Evolutionary conservation across 2,888 invertebrate species (phyloP).

Genomic region (Danaus chrysippus): DNA sequence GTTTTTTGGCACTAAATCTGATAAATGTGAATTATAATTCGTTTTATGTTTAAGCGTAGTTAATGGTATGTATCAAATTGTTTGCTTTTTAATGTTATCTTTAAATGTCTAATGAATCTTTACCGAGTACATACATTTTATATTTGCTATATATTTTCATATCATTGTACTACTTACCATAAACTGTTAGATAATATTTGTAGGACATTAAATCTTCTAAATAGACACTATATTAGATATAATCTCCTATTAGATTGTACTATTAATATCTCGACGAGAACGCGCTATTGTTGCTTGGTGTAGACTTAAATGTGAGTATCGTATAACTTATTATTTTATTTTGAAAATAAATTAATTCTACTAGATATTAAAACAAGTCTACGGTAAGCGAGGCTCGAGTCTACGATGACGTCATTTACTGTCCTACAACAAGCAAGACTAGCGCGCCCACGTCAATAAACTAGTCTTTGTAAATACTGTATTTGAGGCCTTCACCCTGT

Average conservation of each 20-base stretch:
- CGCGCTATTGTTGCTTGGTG: background rate
- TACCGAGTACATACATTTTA: too few relatives aligned
- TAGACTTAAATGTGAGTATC: background rate
- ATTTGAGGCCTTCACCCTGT: conserved; percentile 71
- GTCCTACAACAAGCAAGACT: background rate
- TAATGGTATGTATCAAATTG: background rate
- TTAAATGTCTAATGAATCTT: background rate
- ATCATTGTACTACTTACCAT: background rate
- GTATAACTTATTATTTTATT: background rate
- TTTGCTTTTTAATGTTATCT: background rate
- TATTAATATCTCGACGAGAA: conserved; percentile 22
- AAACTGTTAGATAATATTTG: background rate
- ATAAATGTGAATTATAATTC: background rate
- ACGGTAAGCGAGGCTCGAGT: background rate
- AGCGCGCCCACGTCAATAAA: background rate
- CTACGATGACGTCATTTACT: background rate
- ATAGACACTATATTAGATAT: conserved; percentile 41
- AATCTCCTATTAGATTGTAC: conserved; percentile 58
- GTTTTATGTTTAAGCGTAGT: background rate
- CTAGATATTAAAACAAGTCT: too few relatives aligned
- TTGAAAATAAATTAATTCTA: too few relatives aligned
- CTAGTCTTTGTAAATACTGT: conserved; percentile 55
- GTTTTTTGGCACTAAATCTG: background rate
- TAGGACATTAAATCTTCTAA: conserved; percentile 5
- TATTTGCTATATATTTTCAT: conserved; percentile 1